These are phyloP conservation scores for Neolamprologus devosi DNA, from an alignment of 2,113 vertebrate species.

Conservation along the genomic window DNA sequence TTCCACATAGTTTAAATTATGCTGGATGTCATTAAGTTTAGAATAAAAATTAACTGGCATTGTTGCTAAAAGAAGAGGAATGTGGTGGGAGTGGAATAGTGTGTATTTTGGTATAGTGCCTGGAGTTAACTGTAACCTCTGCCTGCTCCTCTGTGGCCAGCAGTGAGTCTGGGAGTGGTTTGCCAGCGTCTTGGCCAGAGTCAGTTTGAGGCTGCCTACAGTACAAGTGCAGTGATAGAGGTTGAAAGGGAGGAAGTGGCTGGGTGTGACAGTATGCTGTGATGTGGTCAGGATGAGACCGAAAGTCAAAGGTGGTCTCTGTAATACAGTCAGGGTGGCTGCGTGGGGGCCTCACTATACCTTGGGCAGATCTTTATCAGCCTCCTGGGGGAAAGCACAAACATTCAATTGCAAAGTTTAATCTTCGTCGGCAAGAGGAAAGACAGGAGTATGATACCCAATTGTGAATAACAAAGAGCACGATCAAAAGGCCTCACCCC, in stretches of 20 bases:
- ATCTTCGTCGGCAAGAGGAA: not conserved
- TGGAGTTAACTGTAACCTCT: constrained; percentile 34
- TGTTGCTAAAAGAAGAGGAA: constrained; percentile 53
- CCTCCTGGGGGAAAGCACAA: constrained; percentile 38
- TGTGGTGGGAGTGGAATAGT: constrained; percentile 50
- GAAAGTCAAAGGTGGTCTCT: constrained; percentile 34
- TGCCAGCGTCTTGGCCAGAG: not conserved
- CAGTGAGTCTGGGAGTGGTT: constrained; percentile 17
- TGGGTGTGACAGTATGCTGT: constrained; percentile 33
- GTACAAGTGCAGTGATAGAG: constrained; percentile 12
- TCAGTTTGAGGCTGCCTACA: constrained; percentile 9
- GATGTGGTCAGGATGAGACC: constrained; percentile 34
- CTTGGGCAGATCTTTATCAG: constrained; percentile 53
- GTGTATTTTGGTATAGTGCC: constrained; percentile 43
- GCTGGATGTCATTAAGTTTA: constrained; percentile 22
- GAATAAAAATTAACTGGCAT: constrained; percentile 30
- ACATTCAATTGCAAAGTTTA: not conserved
- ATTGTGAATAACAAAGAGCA: not conserved
- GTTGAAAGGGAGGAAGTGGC: not conserved
- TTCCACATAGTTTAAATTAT: constrained; percentile 47
- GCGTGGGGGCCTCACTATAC: constrained; percentile 45
- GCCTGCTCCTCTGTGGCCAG: constrained; percentile 14
- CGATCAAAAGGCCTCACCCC: not conserved
- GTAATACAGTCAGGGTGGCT: constrained; percentile 39
- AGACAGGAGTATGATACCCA: not conserved